phyloP scores from a whole-genome alignment of 2,888 invertebrate species.

The Brachynemurus nebulosus region DNA sequence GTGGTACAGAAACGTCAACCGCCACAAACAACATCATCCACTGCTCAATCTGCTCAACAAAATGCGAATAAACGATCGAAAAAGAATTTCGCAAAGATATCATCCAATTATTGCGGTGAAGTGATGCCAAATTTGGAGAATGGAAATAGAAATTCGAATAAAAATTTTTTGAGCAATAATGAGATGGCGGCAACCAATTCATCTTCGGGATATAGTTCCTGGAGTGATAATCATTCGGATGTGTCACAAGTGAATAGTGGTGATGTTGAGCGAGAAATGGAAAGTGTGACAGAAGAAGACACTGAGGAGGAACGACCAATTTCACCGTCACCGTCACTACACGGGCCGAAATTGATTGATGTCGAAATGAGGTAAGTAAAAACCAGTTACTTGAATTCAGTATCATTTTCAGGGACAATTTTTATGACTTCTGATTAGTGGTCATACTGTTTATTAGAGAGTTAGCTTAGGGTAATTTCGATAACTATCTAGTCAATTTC shows the following conservation, averaged over 20 bases:
- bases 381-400: no score
- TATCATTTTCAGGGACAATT: no score
- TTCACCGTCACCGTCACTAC: background rate
- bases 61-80: background rate
- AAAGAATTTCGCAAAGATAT: background rate
- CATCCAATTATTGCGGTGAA: background rate
- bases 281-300: background rate
- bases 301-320: background rate
- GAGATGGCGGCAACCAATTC: background rate
- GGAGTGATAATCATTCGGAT: background rate
- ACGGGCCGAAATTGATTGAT: background rate
- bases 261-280: background rate
- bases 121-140: background rate
- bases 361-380: background rate
- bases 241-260: background rate
- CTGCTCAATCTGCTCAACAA: background rate
- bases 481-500: no score
- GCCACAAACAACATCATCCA: background rate
- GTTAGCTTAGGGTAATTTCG: no score
- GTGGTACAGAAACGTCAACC: background rate
- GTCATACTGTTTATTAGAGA: no score
- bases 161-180: background rate
- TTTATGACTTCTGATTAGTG: no score
- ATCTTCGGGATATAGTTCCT: background rate
- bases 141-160: constrained; percentile 4